These are phyloP conservation scores for Rhinichthys osculus DNA, from an alignment of 2,797 vertebrate genomes.

Conservation along the genomic window DNA sequence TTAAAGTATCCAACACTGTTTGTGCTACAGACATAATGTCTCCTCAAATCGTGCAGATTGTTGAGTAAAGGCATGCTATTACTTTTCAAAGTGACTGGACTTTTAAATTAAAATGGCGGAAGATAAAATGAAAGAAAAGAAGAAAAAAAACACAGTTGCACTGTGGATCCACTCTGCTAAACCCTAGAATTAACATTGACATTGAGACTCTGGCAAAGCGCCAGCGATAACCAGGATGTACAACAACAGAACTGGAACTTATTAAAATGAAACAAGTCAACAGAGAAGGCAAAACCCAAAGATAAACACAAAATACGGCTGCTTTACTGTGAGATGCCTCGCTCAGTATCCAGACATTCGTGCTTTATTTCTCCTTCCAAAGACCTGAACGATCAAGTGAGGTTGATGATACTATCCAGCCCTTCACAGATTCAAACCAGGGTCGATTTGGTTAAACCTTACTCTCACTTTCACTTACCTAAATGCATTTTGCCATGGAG, in stretches of 20 bases:
- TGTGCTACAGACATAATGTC: background rate
- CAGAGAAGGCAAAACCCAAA: constrained; percentile 2
- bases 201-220: constrained; percentile 23
- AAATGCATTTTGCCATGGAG: background rate
- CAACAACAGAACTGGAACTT: constrained; percentile 13
- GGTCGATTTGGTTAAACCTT: constrained; percentile 22
- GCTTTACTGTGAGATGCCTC: background rate
- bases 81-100: background rate
- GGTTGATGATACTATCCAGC: background rate
- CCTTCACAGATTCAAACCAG: constrained; percentile 3
- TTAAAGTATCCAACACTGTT: background rate
- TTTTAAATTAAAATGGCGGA: background rate
- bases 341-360: background rate
- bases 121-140: background rate
- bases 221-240: constrained; percentile 14
- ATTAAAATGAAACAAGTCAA: background rate
- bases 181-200: constrained; percentile 12
- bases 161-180: constrained; percentile 23
- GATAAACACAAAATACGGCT: background rate
- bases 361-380: background rate
- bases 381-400: background rate
- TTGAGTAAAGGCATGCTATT: background rate
- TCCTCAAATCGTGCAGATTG: background rate
- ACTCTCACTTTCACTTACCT: constrained; percentile 32
- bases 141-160: constrained; percentile 3